phyloP scores from a whole-genome alignment of 2,113 vertebrate genomes.

The Damaliscus lunatus region DNA sequence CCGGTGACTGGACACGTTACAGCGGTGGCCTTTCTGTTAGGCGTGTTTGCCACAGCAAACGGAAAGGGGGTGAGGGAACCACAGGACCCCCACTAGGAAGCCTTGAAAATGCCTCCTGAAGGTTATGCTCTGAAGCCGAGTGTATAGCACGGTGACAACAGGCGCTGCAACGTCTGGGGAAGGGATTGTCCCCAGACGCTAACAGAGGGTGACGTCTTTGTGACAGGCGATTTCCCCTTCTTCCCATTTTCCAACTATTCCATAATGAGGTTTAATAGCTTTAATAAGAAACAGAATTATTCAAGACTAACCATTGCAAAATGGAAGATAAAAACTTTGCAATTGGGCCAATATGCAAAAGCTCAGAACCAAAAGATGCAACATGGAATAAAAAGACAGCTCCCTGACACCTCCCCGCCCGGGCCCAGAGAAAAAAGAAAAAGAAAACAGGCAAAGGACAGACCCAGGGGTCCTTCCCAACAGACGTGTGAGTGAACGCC shows the following conservation, averaged over 20 bases:
- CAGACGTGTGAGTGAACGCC: neutral
- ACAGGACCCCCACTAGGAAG: neutral
- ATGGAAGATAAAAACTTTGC: neutral
- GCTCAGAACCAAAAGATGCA: neutral
- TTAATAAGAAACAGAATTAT: neutral
- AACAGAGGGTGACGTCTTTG: neutral
- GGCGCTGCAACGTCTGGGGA: neutral
- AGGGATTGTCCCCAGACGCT: neutral
- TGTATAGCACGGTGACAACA: fast-evolving
- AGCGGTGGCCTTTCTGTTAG: no score
- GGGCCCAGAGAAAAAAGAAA: neutral
- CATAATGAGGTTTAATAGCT: neutral
- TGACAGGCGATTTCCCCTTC: neutral
- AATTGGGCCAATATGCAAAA: neutral
- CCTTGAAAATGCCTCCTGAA: neutral
- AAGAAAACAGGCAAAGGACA: neutral
- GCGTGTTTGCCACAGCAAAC: neutral
- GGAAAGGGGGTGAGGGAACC: no score
- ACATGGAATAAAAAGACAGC: neutral
- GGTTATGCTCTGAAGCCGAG: neutral
- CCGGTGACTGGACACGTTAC: fast-evolving
- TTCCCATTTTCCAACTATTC: neutral
- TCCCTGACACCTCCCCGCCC: neutral
- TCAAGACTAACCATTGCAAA: neutral
- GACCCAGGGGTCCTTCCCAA: neutral